Evolutionary conservation across 2,113 vertebrate genomes (phyloP).

Genomic region (Tragelaphus imberbis): DNA sequence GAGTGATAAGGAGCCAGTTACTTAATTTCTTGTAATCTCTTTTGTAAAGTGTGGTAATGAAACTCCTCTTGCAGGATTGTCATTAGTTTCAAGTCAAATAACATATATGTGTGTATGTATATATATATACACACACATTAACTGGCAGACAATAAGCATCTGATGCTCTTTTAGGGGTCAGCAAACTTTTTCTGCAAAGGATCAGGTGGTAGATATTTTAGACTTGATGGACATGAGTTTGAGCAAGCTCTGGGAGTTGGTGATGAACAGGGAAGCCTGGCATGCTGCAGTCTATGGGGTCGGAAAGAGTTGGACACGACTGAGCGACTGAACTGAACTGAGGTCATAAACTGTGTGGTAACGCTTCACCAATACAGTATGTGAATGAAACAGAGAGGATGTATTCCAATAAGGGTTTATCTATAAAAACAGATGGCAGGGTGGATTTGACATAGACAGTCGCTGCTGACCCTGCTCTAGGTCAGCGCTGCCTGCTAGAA

Average conservation of each 20-base stretch:
- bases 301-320: not conserved
- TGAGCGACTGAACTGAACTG: not conserved
- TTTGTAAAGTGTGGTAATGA: not conserved
- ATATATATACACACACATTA: too few relatives aligned
- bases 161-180: not conserved
- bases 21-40: not conserved
- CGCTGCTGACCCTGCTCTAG: too few relatives aligned
- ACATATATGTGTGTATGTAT: accelerated
- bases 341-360: not conserved
- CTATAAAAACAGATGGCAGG: not conserved
- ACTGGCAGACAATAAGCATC: not conserved
- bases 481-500: not conserved
- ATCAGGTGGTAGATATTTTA: not conserved
- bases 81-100: not conserved
- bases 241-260: not conserved
- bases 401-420: not conserved
- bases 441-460: not conserved
- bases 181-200: not conserved
- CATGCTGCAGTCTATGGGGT: not conserved
- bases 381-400: not conserved
- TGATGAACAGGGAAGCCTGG: not conserved
- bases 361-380: not conserved
- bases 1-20: not conserved
- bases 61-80: not conserved
- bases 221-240: not conserved